Conservation (phyloP, 1,140 invertebrate genomes). For the Formica exsecta region DNA sequence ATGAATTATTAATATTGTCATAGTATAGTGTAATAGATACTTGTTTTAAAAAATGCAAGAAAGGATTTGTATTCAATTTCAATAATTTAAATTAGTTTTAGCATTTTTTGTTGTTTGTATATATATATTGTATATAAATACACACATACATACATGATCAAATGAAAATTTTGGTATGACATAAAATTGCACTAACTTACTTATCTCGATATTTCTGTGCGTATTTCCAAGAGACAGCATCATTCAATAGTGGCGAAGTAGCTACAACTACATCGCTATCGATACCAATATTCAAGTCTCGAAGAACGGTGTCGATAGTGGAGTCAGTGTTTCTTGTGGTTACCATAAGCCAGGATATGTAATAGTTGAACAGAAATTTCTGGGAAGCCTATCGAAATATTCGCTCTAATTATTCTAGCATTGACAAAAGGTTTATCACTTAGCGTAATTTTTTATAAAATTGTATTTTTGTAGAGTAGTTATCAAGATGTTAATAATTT, state of each 20-base stretch:
- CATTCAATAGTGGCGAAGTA: constrained; percentile 59
- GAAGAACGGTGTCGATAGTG: constrained; percentile 73
- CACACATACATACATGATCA: no score
- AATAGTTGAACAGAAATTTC: constrained; percentile 80
- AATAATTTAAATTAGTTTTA: not conserved
- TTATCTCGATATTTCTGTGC: constrained; percentile 71
- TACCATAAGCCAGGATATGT: constrained; percentile 80
- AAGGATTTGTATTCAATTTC: not conserved
- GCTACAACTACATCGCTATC: constrained; percentile 81
- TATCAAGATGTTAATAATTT: not conserved
- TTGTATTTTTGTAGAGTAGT: not conserved
- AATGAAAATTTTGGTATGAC: no score
- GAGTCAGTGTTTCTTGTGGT: constrained; percentile 70
- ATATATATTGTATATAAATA: no score
- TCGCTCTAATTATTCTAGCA: not conserved
- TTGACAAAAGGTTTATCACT: not conserved
- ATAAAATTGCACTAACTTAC: constrained; percentile 52
- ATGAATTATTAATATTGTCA: not conserved
- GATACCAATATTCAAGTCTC: constrained; percentile 79
- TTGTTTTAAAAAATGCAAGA: not conserved
- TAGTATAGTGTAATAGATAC: not conserved
- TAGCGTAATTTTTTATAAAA: not conserved
- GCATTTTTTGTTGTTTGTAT: not conserved
- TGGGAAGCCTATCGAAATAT: constrained; percentile 77
- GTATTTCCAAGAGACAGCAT: constrained; percentile 41